phyloP scores from a whole-genome alignment of 2,888 invertebrate species.

The Heliothis peltigera region DNA sequence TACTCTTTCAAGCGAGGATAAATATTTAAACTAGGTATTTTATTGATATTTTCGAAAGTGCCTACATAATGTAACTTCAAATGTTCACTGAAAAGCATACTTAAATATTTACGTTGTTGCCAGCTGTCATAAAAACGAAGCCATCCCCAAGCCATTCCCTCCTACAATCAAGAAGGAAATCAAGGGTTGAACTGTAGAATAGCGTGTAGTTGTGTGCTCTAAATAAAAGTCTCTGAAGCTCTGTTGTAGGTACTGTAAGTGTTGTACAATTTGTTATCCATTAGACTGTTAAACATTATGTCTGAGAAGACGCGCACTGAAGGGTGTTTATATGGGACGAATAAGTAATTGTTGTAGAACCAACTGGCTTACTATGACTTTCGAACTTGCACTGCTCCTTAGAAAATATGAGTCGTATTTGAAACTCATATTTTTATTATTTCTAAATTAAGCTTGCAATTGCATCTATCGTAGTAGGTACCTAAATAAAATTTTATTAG shows the following conservation, averaged over 20 bases:
- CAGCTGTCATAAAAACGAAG: slow-evolving; percentile 72
- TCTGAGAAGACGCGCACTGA: slow-evolving; percentile 20
- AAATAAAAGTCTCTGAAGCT: slow-evolving; percentile 41
- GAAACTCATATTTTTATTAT: too few species aligned
- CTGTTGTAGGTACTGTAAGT: slow-evolving; percentile 11
- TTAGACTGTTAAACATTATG: too few species aligned
- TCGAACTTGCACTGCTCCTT: too few species aligned
- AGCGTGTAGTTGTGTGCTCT: slow-evolving; percentile 35
- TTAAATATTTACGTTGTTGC: slow-evolving; percentile 43
- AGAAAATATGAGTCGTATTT: too few species aligned
- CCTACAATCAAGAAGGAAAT: slow-evolving; percentile 43
- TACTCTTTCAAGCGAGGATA: neutral
- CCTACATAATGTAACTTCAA: slow-evolving; percentile 13
- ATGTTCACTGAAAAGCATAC: slow-evolving; percentile 28
- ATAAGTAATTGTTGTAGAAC: slow-evolving; percentile 17
- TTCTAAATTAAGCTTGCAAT: too few species aligned
- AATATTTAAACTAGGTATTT: neutral
- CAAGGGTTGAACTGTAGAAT: slow-evolving; percentile 29
- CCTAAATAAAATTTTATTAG: too few species aligned
- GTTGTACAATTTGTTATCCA: neutral
- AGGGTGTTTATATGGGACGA: slow-evolving; percentile 24
- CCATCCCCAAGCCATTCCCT: slow-evolving; percentile 55
- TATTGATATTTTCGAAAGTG: too few species aligned
- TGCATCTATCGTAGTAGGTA: too few species aligned
- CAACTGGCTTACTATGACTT: too few species aligned